These are phyloP conservation scores for Anguilla megastoma DNA, from an alignment of 2,797 vertebrate species.

Conservation along the genomic window DNA sequence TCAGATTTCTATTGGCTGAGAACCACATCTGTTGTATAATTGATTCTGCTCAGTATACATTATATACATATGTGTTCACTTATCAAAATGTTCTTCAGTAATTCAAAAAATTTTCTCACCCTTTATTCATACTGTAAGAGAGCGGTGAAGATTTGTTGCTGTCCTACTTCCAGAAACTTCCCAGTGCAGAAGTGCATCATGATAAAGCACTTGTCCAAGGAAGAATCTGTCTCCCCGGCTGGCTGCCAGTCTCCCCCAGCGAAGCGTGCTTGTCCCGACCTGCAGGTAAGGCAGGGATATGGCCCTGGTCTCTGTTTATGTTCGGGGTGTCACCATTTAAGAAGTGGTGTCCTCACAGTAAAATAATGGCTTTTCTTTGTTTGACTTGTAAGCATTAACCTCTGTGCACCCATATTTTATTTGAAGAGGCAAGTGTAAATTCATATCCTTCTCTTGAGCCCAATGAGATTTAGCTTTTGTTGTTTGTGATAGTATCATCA, in stretches of 20 bases:
- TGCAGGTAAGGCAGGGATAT: slow-evolving; percentile 76
- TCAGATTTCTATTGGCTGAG: neutral
- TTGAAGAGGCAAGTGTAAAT: neutral
- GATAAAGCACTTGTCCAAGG: slow-evolving; percentile 88
- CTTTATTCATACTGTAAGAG: neutral
- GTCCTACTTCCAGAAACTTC: slow-evolving; percentile 71
- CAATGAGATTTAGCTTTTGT: neutral
- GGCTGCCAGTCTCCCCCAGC: slow-evolving; percentile 80
- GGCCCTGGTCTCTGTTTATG: neutral
- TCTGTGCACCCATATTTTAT: neutral
- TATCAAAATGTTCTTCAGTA: neutral
- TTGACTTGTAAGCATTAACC: neutral
- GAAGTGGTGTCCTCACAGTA: neutral
- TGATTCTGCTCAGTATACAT: neutral
- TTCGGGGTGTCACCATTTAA: neutral
- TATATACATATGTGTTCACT: neutral
- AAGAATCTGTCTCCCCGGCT: slow-evolving; percentile 62
- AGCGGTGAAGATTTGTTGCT: slow-evolving; percentile 34
- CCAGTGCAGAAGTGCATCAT: slow-evolving; percentile 81
- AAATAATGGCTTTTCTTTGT: neutral
- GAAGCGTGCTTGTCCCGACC: slow-evolving; percentile 83
- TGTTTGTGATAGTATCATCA: neutral
- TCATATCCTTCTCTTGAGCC: neutral
- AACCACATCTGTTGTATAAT: neutral
- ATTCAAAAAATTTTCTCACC: neutral